phyloP scores from a whole-genome alignment of 2,888 invertebrate species.

The Sipha maydis region DNA sequence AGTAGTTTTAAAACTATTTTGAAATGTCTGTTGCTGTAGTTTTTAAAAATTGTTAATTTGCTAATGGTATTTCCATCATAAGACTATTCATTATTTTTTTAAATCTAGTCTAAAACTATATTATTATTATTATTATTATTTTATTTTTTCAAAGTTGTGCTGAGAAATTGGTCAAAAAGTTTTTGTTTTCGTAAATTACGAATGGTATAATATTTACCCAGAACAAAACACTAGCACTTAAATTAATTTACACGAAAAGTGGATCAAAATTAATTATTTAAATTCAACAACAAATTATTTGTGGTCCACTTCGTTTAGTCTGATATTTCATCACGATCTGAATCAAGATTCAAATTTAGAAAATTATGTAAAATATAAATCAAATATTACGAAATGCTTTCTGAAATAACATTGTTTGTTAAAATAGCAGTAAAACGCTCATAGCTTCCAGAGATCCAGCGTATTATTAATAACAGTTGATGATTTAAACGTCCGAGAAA shows the following conservation, averaged over 20 bases:
- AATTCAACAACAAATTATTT: neutral
- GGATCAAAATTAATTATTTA: slow-evolving; percentile 26
- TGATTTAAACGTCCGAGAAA: too few relatives aligned
- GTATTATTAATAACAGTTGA: too few relatives aligned
- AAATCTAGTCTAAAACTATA: neutral
- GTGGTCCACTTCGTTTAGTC: neutral
- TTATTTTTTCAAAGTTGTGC: neutral
- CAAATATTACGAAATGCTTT: neutral
- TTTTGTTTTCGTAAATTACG: neutral
- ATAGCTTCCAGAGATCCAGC: neutral
- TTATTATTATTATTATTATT: neutral
- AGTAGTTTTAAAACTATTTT: too few relatives aligned
- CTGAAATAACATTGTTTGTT: neutral
- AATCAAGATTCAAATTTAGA: neutral
- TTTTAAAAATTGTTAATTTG: neutral
- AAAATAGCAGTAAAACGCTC: neutral
- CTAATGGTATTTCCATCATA: too few relatives aligned
- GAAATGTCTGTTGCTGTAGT: neutral
- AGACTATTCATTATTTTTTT: neutral
- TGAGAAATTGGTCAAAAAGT: neutral
- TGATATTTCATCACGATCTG: neutral
- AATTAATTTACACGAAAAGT: slow-evolving; percentile 10
- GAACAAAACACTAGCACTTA: neutral
- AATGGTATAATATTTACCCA: slow-evolving; percentile 1
- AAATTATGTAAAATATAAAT: neutral